These are phyloP conservation scores for Dryomyza anilis DNA, from an alignment of 2,888 invertebrate species.

Conservation along the genomic window DNA sequence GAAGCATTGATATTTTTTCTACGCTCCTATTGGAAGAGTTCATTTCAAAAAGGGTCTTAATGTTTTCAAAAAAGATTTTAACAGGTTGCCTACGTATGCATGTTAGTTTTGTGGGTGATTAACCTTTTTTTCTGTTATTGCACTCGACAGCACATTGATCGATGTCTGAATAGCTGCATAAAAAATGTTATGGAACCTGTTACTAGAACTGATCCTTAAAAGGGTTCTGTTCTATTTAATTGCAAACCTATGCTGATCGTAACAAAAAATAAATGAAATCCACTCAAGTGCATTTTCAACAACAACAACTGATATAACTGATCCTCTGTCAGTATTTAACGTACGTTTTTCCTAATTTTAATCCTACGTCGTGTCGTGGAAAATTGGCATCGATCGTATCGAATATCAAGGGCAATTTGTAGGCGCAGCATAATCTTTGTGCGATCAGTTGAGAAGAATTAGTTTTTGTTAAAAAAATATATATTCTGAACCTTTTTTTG, in stretches of 20 bases:
- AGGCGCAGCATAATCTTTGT: too few relatives aligned
- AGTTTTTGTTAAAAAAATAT: neutral
- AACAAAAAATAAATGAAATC: too few relatives aligned
- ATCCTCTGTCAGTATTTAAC: neutral
- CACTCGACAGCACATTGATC: neutral
- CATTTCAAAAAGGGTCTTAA: neutral
- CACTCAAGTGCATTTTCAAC: too few relatives aligned
- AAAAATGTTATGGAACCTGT: neutral
- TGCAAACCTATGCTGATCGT: neutral
- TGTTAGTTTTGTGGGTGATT: neutral
- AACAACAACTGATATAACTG: too few relatives aligned
- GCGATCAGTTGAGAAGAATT: neutral
- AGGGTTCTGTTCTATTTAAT: neutral
- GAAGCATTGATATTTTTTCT: neutral
- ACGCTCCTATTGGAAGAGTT: neutral
- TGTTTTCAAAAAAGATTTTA: too few relatives aligned
- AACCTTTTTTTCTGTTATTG: neutral
- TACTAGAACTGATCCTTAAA: too few relatives aligned
- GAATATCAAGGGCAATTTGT: slow-evolving; percentile 6
- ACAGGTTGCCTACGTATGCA: neutral
- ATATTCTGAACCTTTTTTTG: neutral
- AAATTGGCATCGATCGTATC: slow-evolving; percentile 11
- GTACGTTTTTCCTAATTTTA: neutral
- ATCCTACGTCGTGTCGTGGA: slow-evolving; percentile 18
- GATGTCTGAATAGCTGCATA: neutral